Base-by-base conservation (phyloP, 2,797 vertebrate species). In the Lacerta agilis region DNA sequence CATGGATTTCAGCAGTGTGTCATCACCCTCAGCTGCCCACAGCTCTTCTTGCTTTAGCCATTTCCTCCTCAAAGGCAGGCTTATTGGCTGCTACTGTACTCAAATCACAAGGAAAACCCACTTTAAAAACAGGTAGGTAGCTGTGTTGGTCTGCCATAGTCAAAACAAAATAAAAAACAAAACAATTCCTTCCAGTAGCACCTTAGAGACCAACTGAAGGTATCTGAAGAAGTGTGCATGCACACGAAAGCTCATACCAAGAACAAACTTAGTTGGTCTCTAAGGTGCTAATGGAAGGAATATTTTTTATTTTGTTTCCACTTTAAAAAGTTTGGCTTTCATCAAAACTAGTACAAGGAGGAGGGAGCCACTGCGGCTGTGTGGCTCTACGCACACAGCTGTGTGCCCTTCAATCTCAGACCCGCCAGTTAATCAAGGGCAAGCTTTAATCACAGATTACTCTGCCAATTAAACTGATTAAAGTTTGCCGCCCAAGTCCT, bases 381-480 rank as follows among this genome's bases (percentile, higher is more conserved):
- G 23, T 41, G 15, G 49, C 49, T 8, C 61, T 58, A 17, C 8
- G 29, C 20, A 36, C 29, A 43, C 8, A n/a, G 36, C 33, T 27
- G 15, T 3, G 5, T 72, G 87, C 27, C 87, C 87, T 88, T 84
- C 76, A 79, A 29, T 79, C 38, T 64, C 76, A 27, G 77, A 17
- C n/a, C 55, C 25, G 33, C 66, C 76, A 33, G 10, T 88, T 88
- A 88, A 79, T 83, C 49, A 84, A 88, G 82, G 82, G 55, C 49
- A 84, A 73, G 61, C 83, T 38, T 49, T 79, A 83, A 88, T 88
- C 82, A 72, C 75, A 79, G 82, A 72, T 88, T 88, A 72, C 66
- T 55, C 64, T 83, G 66, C 45, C 87, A 84, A 79, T 88, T 83
- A 83, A 43, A 83, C 5, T 84, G 87, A 88, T 79, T 88, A 88